Percentiles rank a stretch among this genome's conserved stretches.
Conservation (phyloP, 2,888 invertebrate species). For the Nephrotoma guestfalica region DNA sequence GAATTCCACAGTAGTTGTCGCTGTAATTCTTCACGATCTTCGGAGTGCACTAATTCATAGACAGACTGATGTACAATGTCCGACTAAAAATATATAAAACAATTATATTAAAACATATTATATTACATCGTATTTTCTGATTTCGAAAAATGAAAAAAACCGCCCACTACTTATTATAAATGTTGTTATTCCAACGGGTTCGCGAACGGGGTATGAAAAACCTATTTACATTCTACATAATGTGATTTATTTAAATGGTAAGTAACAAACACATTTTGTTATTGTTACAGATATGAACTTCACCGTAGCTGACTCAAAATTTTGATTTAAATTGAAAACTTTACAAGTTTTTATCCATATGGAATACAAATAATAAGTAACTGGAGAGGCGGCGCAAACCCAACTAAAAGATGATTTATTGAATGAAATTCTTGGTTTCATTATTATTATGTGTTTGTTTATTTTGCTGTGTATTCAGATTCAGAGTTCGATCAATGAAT, state of each 20-base stretch:
- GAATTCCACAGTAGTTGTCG: constrained; percentile 91
- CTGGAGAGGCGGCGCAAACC: background rate
- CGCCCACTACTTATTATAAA: background rate
- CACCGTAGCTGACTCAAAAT: background rate
- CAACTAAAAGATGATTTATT: background rate
- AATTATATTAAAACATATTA: constrained; percentile 6
- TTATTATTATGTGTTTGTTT: background rate
- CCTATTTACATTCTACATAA: background rate
- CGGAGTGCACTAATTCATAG: constrained; percentile 96
- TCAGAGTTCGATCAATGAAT: background rate
- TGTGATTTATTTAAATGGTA: background rate
- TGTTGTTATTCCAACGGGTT: background rate
- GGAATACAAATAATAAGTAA: background rate
- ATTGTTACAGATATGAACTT: background rate
- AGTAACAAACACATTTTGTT: background rate
- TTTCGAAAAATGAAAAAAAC: background rate
- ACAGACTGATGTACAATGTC: constrained; percentile 99
- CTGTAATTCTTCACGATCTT: constrained; percentile 95
- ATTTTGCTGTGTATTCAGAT: background rate
- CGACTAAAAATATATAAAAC: constrained; percentile 49
- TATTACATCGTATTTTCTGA: background rate
- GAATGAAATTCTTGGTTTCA: background rate
- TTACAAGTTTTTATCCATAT: background rate
- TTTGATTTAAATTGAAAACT: background rate
- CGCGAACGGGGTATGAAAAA: background rate